Percentiles rank a stretch among this genome's conserved stretches.
Evolutionary conservation across 2,888 invertebrate species (phyloP).

Genomic region (Pollenia amentaria): DNA sequence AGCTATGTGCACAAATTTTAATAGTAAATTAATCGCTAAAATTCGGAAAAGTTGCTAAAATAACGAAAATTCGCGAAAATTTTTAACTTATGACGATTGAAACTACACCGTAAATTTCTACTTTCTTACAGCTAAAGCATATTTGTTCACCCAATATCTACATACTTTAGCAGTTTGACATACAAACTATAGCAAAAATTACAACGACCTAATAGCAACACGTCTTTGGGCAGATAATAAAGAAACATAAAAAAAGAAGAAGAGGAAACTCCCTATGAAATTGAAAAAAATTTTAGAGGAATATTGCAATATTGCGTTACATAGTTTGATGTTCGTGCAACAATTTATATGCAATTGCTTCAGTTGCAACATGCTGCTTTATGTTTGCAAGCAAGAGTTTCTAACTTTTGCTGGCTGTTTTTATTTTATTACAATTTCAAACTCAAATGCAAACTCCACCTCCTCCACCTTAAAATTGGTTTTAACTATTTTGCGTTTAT

Average conservation of each 20-base stretch:
- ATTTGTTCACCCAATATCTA: background rate
- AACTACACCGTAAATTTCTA: too few species aligned
- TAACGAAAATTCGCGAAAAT: too few species aligned
- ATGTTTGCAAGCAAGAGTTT: conserved; percentile 31
- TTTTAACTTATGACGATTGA: too few species aligned
- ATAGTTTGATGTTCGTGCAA: conserved; percentile 63
- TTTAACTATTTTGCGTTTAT: conserved; percentile 24
- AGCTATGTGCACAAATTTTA: too few species aligned
- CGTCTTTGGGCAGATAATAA: conserved; percentile 50
- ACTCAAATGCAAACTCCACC: conserved; percentile 5
- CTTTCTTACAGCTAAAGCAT: too few species aligned
- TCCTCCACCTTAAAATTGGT: background rate
- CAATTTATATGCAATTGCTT: conserved; percentile 55
- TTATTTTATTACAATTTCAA: background rate
- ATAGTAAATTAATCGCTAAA: too few species aligned
- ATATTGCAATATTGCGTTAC: conserved; percentile 62
- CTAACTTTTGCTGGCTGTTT: conserved; percentile 3
- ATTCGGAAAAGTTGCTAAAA: too few species aligned
- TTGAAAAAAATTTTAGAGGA: conserved; percentile 36
- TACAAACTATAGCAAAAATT: conserved; percentile 35
- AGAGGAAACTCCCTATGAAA: conserved; percentile 52
- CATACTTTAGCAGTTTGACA: conserved; percentile 41
- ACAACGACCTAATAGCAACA: conserved; percentile 60
- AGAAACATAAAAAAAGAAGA: conserved; percentile 28
- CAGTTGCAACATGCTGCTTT: conserved; percentile 52